A percentile compares a stretch with the other conserved stretches of the same genome.
Evolutionary conservation across 2,113 vertebrate species (phyloP).

Genomic region (Scalopus aquaticus): DNA sequence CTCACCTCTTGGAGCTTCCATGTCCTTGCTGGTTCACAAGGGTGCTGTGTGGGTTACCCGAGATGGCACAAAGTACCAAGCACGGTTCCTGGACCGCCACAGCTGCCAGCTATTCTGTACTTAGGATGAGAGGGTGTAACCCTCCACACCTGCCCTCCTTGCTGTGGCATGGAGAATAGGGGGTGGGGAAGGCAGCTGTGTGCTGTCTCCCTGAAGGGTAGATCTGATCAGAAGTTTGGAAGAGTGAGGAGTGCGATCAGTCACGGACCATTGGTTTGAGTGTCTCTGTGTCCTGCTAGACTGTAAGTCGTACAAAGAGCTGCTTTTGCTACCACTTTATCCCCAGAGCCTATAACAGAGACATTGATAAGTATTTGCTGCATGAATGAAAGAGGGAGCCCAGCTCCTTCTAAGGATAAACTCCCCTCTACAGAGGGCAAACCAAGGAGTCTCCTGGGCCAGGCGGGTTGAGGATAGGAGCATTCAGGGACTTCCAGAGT

Average conservation of each 20-base stretch:
- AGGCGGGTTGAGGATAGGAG: background rate
- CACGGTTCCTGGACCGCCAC: background rate
- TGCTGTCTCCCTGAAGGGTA: background rate
- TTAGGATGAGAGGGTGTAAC: background rate
- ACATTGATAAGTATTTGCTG: background rate
- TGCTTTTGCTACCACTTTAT: background rate
- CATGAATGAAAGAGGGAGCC: background rate
- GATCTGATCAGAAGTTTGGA: slow-evolving; percentile 13
- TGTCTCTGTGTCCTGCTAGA: background rate
- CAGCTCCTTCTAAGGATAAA: background rate
- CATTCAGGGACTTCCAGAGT: slow-evolving; percentile 11
- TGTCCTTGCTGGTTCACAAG: background rate
- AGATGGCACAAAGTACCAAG: background rate
- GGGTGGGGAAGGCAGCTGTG: background rate
- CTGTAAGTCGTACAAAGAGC: background rate
- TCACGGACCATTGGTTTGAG: background rate
- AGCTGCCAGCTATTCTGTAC: background rate
- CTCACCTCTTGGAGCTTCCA: background rate
- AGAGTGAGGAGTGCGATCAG: background rate
- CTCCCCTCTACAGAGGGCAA: background rate
- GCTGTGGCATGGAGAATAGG: background rate
- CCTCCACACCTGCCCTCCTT: background rate
- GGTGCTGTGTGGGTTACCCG: background rate
- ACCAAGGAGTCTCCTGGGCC: background rate
- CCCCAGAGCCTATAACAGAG: background rate